phyloP scores from a whole-genome alignment of 2,888 invertebrate genomes.

The Caenorhabditis macrosperma region DNA sequence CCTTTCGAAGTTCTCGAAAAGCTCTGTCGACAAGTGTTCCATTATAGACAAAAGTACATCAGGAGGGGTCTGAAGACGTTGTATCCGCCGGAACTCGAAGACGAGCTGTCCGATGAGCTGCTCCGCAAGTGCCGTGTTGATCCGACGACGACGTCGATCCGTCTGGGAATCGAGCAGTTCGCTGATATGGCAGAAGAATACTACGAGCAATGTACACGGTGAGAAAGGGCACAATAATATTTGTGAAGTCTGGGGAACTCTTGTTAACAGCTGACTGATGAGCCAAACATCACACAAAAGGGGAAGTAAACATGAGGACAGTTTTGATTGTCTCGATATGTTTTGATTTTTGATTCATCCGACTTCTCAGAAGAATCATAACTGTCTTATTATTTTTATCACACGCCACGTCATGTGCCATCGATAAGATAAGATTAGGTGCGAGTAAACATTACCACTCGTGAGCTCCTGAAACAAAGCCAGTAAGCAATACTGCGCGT shows the following conservation, averaged over 20 bases:
- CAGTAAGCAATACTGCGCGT: background rate
- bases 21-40: constrained; percentile 90
- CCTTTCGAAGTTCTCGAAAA: constrained; percentile 91
- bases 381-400: no score
- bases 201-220: constrained; percentile 75
- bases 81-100: constrained; percentile 74
- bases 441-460: constrained; percentile 1
- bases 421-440: no score
- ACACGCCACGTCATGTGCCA: no score
- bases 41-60: constrained; percentile 89
- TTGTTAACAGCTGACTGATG: constrained; percentile 7
- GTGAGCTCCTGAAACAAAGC: background rate
- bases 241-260: background rate
- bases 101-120: constrained; percentile 74
- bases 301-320: background rate
- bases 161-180: constrained; percentile 77
- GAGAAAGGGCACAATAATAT: background rate
- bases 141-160: constrained; percentile 66
- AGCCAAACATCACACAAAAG: background rate
- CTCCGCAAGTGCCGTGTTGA: constrained; percentile 64
- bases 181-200: constrained; percentile 75
- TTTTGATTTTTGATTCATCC: no score
- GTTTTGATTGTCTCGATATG: no score
- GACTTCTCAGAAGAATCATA: no score
- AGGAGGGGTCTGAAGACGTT: constrained; percentile 79